These are phyloP conservation scores for Alloplasta piceator DNA, from an alignment of 2,888 invertebrate species.

Conservation along the genomic window DNA sequence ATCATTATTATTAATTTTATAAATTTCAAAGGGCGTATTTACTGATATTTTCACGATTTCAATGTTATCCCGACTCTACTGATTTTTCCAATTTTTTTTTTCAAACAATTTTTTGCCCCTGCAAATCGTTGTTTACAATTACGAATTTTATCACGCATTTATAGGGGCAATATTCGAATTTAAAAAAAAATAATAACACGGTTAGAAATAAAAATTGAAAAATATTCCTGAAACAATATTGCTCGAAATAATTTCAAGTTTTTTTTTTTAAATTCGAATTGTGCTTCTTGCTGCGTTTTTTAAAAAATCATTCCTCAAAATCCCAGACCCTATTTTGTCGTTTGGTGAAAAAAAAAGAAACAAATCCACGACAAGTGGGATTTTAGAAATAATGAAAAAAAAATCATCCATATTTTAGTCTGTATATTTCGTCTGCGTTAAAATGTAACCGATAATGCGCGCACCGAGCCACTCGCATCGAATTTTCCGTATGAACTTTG, in stretches of 20 bases:
- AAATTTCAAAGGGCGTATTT: not conserved
- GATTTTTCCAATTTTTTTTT: slow-evolving; percentile 9
- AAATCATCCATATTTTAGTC: not conserved
- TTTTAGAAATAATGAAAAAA: slow-evolving; percentile 7
- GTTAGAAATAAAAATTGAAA: no score
- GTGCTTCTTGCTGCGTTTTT: not conserved
- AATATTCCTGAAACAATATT: no score
- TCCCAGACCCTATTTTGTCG: not conserved
- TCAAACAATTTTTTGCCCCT: slow-evolving; percentile 13
- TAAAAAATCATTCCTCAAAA: slow-evolving; percentile 17
- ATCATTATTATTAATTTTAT: slow-evolving; percentile 16
- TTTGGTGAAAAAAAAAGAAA: slow-evolving; percentile 5
- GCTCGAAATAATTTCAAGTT: no score
- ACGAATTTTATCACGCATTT: slow-evolving; percentile 3
- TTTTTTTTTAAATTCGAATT: no score
- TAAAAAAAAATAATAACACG: no score
- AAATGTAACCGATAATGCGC: slow-evolving; percentile 68
- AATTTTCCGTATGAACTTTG: slow-evolving; percentile 37
- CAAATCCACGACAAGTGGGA: not conserved
- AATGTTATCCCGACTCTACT: slow-evolving; percentile 25
- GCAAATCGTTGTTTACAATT: slow-evolving; percentile 40
- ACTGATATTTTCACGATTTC: slow-evolving; percentile 1
- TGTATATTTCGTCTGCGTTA: slow-evolving; percentile 8
- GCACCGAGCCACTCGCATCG: slow-evolving; percentile 81
- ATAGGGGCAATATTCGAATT: no score